Evolutionary conservation across 2,797 vertebrate species (phyloP), one percentile per base, ranked within the genome.

Genomic region (Crenuchus spilurus): DNA sequence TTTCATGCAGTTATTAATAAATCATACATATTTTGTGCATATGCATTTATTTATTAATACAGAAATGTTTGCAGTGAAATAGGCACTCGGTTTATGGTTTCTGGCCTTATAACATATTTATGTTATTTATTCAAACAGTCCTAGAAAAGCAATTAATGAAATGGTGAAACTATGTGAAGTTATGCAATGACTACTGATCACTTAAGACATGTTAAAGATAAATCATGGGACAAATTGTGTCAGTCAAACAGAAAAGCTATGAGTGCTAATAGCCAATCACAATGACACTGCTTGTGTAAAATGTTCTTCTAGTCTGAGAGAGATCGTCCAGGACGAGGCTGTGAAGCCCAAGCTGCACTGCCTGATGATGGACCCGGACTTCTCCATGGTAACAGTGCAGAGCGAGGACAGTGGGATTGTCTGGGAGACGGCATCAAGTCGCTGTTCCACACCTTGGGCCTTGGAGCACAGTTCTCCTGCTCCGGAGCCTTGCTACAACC

Each of bases 301-400:
- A n/a, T n/a, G n/a, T 61, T 39, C 39, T 84, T 31, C 22, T 79
- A 99, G 97, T 86, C 92, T 97, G 72, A 94, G 94, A 70, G 92
- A 94, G 69, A 84, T 85, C 14, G 88, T 94, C 76, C 92, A 95
- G 33, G 91, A 93, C 13, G 93, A 94, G 80, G 92, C 90, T 1
- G 85, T 94, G 24, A 95, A 91, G 70, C 94, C 92, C 11, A 96
- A 93, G 88, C 87, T 98, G 82, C 94, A 97, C 70, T 97, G 92
- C 75, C 92, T 99, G 80, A 94, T 98, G 90, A 95, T 93, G 88
- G 94, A 96, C 77, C 92, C 95, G 1, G 93, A 91, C 75, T 97
- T 98, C 91, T 96, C 96, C 73, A 97, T 97, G 95, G 94, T 97
- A 63, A 92, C 95, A 0, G 89, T 97, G 85, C 97, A 97, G 88